Conservation (phyloP, 1,140 invertebrate genomes). For the Mamestra configurata region DNA sequence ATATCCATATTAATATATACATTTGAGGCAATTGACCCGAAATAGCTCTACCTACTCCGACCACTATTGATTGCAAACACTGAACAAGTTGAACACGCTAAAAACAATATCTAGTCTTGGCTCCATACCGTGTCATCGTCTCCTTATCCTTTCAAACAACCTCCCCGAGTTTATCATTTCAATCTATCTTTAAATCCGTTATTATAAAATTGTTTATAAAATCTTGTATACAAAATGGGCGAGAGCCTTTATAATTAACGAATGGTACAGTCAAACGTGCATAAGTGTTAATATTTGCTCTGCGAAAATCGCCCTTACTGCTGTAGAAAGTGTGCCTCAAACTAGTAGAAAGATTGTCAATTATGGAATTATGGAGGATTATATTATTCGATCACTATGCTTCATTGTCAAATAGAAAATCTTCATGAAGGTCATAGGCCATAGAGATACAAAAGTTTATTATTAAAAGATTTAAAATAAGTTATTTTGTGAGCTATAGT, state of each 20-base stretch:
- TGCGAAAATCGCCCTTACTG: too few relatives aligned
- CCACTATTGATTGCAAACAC: too few relatives aligned
- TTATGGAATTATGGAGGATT: too few relatives aligned
- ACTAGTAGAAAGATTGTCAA: not conserved
- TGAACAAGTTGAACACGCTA: too few relatives aligned
- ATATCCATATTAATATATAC: too few relatives aligned
- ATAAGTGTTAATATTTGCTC: too few relatives aligned
- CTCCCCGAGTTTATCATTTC: not conserved
- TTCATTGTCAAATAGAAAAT: not conserved
- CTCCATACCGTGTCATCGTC: too few relatives aligned
- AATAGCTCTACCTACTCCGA: too few relatives aligned
- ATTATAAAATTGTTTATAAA: slow-evolving; percentile 11
- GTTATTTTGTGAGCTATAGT: slow-evolving; percentile 63
- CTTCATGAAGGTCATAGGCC: not conserved
- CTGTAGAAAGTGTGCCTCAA: not conserved
- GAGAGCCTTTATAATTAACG: not conserved
- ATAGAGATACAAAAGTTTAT: not conserved
- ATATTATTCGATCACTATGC: not conserved
- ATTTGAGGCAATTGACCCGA: too few relatives aligned
- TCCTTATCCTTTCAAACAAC: not conserved
- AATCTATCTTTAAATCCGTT: not conserved
- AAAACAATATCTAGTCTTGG: too few relatives aligned
- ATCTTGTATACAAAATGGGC: slow-evolving; percentile 16
- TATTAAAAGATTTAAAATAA: slow-evolving; percentile 13
- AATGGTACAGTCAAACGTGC: too few relatives aligned